These are phyloP conservation scores for Noctuana brunneofusca DNA, from an alignment of 2,888 invertebrate species.

Conservation along the genomic window DNA sequence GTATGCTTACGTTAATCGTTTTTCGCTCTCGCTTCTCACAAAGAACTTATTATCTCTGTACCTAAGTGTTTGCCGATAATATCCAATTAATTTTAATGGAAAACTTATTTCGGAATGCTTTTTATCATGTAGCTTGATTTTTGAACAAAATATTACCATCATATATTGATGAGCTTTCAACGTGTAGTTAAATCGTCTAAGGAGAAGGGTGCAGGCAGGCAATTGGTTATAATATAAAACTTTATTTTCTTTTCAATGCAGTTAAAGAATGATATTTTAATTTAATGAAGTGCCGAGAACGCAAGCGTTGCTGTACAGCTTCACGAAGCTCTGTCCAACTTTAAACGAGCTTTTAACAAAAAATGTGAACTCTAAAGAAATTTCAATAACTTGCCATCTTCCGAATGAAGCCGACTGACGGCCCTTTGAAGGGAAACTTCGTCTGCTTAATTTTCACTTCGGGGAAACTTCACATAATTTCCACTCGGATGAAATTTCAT, in stretches of 20 bases:
- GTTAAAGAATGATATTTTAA: not conserved
- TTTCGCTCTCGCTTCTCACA: too few species aligned
- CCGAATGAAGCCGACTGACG: conserved; percentile 25
- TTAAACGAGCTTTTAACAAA: not conserved
- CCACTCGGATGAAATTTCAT: conserved; percentile 33
- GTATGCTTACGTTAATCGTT: too few species aligned
- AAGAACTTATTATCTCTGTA: too few species aligned
- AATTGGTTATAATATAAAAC: too few species aligned
- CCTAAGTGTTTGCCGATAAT: too few species aligned
- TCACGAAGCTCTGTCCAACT: not conserved
- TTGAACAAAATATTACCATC: too few species aligned
- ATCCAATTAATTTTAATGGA: too few species aligned
- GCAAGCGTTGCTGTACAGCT: not conserved
- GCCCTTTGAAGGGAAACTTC: conserved; percentile 22
- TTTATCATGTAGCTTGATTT: too few species aligned
- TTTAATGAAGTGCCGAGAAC: not conserved
- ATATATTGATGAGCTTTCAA: too few species aligned
- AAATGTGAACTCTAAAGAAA: conserved; percentile 6
- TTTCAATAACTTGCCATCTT: conserved; percentile 19
- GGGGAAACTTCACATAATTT: conserved; percentile 31
- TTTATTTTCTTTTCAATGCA: not conserved
- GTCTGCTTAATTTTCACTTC: conserved; percentile 32
- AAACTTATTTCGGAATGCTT: too few species aligned
- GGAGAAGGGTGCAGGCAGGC: too few species aligned
- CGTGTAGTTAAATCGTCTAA: too few species aligned